Evolutionary conservation across 23 tunicate genomes (phyloP), one percentile per base, ranked within the genome.

Genomic region (Phallusia fumigata): DNA sequence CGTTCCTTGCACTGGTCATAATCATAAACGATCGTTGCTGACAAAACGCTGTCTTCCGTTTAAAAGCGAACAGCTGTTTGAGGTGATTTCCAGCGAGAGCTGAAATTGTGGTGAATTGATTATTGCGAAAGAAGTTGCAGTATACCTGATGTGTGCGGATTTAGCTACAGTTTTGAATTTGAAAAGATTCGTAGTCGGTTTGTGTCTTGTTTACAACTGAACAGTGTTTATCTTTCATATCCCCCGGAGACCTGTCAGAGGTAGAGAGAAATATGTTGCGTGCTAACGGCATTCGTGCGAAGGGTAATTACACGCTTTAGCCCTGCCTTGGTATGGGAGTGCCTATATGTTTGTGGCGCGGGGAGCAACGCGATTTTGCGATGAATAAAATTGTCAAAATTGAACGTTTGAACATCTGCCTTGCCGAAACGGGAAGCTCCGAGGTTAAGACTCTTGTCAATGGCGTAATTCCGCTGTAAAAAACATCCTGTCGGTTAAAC

Each of bases 321-420:
- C n/a, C n/a, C n/a, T n/a, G 69, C 16, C 69, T 58, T 58, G 26
- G 58, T 18, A 51, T 15, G 58, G 58, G 58, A 51, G 58, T 18
- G 58, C 58, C 15, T 58, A 11, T 58, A 58, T 58, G 69, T 58
- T 58, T 58, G 26, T 58, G 47, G 47, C 69, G 69, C 16, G 69
- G 69, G 26, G 28, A 1, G 26, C 26, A 6, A 1, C 69, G 26
- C 69, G 69, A 58, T 58, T 58, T 6, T 58, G 5, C 69, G 69
- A 16, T 22, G 69, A 58, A 58, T 22, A 58, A 58, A 58, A 58
- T 58, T 58, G 69, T 24, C 69, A 22, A 58, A 58, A 58, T 58
- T 58, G 69, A 24, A 58, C 69, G 69, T 58, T 58, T 22, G 28
- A 58, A 58, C 69, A 58, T 58, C 69, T 58, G 69, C 15, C 15